Evolutionary conservation across 2,888 invertebrate genomes (phyloP), one percentile per base, ranked within the genome.

Genomic region (Schizotus pectinicornis): DNA sequence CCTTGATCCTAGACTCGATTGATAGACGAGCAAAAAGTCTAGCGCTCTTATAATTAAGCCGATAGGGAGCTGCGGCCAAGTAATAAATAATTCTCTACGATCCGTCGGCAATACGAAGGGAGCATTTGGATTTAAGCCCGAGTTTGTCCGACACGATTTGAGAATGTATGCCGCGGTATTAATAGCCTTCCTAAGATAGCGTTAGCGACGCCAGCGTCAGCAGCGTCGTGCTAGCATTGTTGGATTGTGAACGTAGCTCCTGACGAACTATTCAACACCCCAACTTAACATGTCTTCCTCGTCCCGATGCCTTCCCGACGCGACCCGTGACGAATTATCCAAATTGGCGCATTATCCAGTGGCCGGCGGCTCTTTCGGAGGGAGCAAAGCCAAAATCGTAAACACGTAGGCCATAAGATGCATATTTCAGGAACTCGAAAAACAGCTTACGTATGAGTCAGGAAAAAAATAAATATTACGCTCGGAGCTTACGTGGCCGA

Each of bases 131-230:
- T 62, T 65, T 64, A 64, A 62, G 65, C 67, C 64, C 60, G 63
- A 65, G 61, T 63, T 64, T 60, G 64, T 63, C 62, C 64, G 65
- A 65, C 62, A 63, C 61, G 59, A 59, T 61, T 64, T 56, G 61
- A 62, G 65, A 68, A 68, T 68, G 64, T 68, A 62, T 68, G 68
- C 64, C 68, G 67, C 49, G 65, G 38, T 65, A 66, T 67, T 66
- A 64, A 67, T 68, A 67, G 65, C 56, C 56, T 65, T 65, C 65
- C 65, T 61, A 65, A 65, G 63, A 63, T 64, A 65, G 65, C 65
- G 61, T 65, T 62, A 64, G 62, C 61, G 59, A 51, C 59, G 62
- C 66, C 59, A 61, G 49, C 62, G 66, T 50, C 59, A 56, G 49
- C 56, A 48, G 52, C 51, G 52, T 51, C 56, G 60, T 58, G 43